These are phyloP conservation scores for Drosophila peninsularis DNA, from an alignment of 2,888 invertebrate species.

Conservation along the genomic window DNA sequence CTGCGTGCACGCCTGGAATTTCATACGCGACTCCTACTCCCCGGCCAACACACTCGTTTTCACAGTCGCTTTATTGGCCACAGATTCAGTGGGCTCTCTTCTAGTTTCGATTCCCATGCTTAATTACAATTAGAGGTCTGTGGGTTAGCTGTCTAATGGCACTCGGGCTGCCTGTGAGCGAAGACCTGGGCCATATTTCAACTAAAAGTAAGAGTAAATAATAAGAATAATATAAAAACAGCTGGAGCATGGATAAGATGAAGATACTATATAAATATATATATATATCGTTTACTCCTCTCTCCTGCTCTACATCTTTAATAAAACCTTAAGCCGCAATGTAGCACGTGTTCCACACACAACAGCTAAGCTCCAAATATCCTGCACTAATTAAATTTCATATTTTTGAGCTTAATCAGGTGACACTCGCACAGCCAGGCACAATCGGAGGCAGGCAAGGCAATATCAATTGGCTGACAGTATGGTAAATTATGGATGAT, in stretches of 20 bases:
- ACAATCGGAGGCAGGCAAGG: conserved; percentile 53
- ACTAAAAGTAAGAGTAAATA: conserved; percentile 54
- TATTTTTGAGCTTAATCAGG: conserved; percentile 44
- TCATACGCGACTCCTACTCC: conserved; percentile 39
- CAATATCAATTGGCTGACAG: conserved; percentile 78
- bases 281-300: background rate
- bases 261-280: no score
- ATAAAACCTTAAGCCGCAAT: background rate
- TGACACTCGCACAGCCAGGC: conserved; percentile 16
- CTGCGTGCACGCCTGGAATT: conserved; percentile 42
- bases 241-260: no score
- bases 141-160: conserved; percentile 51
- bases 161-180: conserved; percentile 11
- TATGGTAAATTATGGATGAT: conserved; percentile 81
- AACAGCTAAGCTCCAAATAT: conserved; percentile 45
- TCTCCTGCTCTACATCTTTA: background rate
- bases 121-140: conserved; percentile 71
- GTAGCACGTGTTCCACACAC: conserved; percentile 28
- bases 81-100: conserved; percentile 24
- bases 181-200: conserved; percentile 13
- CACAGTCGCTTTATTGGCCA: conserved; percentile 57
- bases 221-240: no score
- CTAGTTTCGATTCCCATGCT: conserved; percentile 64
- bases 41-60: conserved; percentile 43
- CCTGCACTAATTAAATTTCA: conserved; percentile 63